Percentiles rank a stretch among this genome's conserved stretches.
These are phyloP conservation scores for Cephus rjabovi DNA, from an alignment of 2,888 invertebrate genomes.

Conservation along the genomic window DNA sequence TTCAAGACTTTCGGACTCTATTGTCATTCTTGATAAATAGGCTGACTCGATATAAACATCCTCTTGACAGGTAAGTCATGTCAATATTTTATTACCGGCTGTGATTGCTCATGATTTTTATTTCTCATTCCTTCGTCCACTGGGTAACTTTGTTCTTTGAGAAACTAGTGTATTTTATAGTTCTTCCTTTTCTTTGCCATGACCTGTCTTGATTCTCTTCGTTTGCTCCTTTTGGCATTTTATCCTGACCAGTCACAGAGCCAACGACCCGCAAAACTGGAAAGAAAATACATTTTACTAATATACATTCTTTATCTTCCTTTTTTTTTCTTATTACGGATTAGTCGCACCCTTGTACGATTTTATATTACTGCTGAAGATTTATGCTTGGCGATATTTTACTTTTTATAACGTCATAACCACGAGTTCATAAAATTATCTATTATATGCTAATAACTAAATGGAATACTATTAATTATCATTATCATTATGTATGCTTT, in stretches of 20 bases:
- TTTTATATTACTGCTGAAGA: too few relatives aligned
- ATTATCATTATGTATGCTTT: too few relatives aligned
- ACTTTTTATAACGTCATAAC: too few relatives aligned
- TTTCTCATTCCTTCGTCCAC: background rate
- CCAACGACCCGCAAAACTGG: background rate
- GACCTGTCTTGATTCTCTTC: background rate
- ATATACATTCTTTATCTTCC: background rate
- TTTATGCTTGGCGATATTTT: too few relatives aligned
- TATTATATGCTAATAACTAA: too few relatives aligned
- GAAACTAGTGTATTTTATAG: background rate
- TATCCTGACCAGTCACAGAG: background rate
- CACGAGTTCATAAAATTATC: too few relatives aligned
- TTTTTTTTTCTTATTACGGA: background rate
- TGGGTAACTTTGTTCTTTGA: background rate
- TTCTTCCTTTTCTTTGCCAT: background rate
- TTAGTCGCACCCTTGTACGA: background rate
- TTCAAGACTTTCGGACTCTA: background rate
- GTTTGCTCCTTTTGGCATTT: background rate
- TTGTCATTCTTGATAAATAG: background rate
- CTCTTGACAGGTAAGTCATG: background rate
- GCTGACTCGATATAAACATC: background rate
- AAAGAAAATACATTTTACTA: background rate
- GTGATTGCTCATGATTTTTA: background rate
- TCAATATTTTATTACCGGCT: background rate
- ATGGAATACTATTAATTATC: too few relatives aligned